Evolutionary conservation across 2,797 vertebrate genomes (phyloP).

Genomic region (Eurystomus glaucurus): DNA sequence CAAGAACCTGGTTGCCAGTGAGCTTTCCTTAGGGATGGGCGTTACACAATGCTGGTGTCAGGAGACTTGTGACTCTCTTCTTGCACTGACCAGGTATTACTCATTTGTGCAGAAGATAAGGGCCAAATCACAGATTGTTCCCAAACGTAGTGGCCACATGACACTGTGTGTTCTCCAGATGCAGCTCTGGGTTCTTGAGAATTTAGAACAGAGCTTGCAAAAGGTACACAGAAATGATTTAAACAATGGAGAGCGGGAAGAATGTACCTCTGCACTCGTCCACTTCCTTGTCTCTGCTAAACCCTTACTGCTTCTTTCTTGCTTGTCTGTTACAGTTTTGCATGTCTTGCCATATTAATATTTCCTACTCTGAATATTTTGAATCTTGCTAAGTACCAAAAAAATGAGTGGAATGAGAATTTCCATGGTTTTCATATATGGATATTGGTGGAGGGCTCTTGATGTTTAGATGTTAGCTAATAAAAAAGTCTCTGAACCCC

Average conservation of each 20-base stretch:
- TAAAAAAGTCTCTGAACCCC: background rate
- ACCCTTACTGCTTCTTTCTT: background rate
- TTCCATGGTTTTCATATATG: background rate
- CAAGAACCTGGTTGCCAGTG: background rate
- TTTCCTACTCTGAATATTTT: conserved; percentile 4
- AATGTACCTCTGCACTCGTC: fast-evolving
- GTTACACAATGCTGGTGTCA: background rate
- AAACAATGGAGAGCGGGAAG: background rate
- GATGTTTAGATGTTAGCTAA: background rate
- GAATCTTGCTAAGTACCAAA: background rate
- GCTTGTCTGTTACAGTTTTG: background rate
- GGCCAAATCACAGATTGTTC: background rate
- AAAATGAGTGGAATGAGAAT: background rate
- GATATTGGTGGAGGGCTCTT: background rate
- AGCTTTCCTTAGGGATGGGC: background rate
- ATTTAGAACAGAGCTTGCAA: background rate
- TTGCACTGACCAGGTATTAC: background rate
- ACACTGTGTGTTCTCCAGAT: background rate
- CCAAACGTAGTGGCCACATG: background rate
- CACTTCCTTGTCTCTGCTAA: background rate
- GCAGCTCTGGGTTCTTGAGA: background rate
- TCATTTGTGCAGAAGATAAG: background rate
- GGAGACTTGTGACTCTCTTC: background rate
- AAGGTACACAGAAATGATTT: background rate
- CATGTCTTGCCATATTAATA: background rate